These are phyloP conservation scores for Epinephelus moara DNA, from an alignment of 2,113 vertebrate species.

Conservation along the genomic window DNA sequence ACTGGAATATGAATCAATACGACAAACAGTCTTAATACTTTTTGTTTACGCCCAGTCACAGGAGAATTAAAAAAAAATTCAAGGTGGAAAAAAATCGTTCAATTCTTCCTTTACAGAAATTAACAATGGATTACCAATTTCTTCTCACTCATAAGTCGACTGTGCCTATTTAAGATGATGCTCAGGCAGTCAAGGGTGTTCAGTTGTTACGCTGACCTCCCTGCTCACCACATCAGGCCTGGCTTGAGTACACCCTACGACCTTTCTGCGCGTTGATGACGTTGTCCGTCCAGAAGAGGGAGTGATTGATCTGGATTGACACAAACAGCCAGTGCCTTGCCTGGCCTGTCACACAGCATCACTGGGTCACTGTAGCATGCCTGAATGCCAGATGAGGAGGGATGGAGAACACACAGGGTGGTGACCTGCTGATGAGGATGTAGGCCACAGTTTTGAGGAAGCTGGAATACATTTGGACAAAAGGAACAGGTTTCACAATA, in stretches of 20 bases:
- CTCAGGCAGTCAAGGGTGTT: constrained; percentile 66
- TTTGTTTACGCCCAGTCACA: constrained; percentile 55
- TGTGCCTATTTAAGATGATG: constrained; percentile 30
- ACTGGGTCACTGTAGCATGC: constrained; percentile 81
- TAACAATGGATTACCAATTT: background rate
- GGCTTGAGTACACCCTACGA: constrained; percentile 71
- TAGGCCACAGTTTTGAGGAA: constrained; percentile 31
- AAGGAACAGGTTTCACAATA: constrained; percentile 18
- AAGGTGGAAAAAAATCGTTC: constrained; percentile 22
- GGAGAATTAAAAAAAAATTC: constrained; percentile 43
- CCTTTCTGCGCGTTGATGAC: constrained; percentile 78
- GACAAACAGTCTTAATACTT: constrained; percentile 74
- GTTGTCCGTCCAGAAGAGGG: constrained; percentile 80
- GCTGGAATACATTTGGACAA: constrained; percentile 34
- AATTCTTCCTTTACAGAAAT: background rate
- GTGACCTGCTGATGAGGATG: constrained; percentile 68
- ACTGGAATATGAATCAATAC: constrained; percentile 78
- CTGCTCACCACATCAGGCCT: constrained; percentile 64
- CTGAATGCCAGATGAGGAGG: constrained; percentile 82
- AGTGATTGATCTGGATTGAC: constrained; percentile 86
- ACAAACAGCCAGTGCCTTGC: constrained; percentile 81
- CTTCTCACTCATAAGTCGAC: constrained; percentile 10
- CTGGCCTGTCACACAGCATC: constrained; percentile 83
- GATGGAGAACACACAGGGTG: constrained; percentile 64
- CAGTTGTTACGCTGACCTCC: constrained; percentile 67